phyloP scores from a whole-genome alignment of 2,113 vertebrate genomes.

The Podarcis raffonei region DNA sequence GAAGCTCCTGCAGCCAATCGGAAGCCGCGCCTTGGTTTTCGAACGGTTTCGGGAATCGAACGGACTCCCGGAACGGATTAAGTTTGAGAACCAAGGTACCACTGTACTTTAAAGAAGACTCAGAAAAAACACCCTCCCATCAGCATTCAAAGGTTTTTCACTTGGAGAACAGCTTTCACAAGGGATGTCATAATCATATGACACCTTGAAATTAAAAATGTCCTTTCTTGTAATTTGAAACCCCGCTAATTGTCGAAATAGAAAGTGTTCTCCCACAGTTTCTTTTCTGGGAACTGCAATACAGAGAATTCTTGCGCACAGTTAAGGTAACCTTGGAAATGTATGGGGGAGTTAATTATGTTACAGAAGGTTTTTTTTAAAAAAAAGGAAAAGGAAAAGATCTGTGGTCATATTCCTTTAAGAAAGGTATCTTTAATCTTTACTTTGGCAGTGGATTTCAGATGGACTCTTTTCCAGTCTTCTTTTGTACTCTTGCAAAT shows the following conservation, averaged over 20 bases:
- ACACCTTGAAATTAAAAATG: constrained; percentile 40
- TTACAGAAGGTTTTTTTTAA: constrained; percentile 20
- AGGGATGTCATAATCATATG: neutral
- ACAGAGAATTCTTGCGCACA: constrained; percentile 19
- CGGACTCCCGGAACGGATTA: too few species aligned
- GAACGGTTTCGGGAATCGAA: fast-evolving
- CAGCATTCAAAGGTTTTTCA: constrained; percentile 4
- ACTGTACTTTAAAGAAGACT: neutral
- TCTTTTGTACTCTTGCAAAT: constrained; percentile 36
- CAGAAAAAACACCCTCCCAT: neutral
- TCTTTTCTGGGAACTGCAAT: constrained; percentile 11
- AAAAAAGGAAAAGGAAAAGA: neutral
- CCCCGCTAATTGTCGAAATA: neutral
- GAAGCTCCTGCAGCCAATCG: too few species aligned
- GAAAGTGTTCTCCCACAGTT: neutral
- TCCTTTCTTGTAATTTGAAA: neutral
- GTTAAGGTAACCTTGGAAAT: constrained; percentile 56
- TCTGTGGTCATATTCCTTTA: constrained; percentile 17
- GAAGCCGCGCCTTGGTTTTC: too few species aligned
- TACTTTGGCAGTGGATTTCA: constrained; percentile 36
- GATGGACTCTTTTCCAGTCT: constrained; percentile 39
- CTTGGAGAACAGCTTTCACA: neutral
- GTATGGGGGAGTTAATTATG: constrained; percentile 46
- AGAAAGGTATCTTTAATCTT: constrained; percentile 47
- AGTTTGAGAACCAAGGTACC: too few species aligned